phyloP scores from a whole-genome alignment of 53 echinoderm and acorn worm genomes.

The Holothuria scabra region DNA sequence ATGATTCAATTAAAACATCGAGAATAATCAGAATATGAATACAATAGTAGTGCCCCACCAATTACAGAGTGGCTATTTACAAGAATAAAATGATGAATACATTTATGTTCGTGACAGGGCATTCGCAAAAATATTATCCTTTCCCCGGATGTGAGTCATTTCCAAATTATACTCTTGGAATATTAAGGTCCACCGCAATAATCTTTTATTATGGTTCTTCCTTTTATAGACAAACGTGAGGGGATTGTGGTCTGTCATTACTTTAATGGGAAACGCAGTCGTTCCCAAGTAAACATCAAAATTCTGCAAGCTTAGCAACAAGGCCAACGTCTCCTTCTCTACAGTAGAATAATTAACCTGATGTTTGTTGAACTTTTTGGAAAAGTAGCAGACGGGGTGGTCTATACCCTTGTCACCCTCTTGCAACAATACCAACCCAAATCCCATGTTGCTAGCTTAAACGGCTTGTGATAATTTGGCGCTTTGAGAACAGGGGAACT shows the following conservation, averaged over 20 bases:
- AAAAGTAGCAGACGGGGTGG: slow-evolving; percentile 68
- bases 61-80: too few species aligned
- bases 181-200: slow-evolving; percentile 53
- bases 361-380: slow-evolving; percentile 63
- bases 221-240: slow-evolving; percentile 55
- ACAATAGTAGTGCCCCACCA: too few species aligned
- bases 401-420: slow-evolving; percentile 46
- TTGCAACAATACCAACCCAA: slow-evolving; percentile 63
- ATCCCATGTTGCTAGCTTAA: too few species aligned
- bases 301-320: slow-evolving; percentile 59
- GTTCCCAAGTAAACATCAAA: slow-evolving; percentile 66
- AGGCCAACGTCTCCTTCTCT: slow-evolving; percentile 44
- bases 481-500: too few species aligned
- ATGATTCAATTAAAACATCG: too few species aligned
- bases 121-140: slow-evolving; percentile 66
- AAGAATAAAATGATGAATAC: too few species aligned
- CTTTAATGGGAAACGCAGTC: slow-evolving; percentile 19
- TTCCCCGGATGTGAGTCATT: slow-evolving; percentile 61
- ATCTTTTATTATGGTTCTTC: slow-evolving; percentile 61
- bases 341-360: slow-evolving; percentile 54
- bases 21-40: too few species aligned
- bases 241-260: slow-evolving; percentile 68
- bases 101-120: too few species aligned
- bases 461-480: too few species aligned
- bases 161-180: slow-evolving; percentile 61